phyloP scores from a whole-genome alignment of 2,113 vertebrate species.

The Ramphastos sulfuratus region DNA sequence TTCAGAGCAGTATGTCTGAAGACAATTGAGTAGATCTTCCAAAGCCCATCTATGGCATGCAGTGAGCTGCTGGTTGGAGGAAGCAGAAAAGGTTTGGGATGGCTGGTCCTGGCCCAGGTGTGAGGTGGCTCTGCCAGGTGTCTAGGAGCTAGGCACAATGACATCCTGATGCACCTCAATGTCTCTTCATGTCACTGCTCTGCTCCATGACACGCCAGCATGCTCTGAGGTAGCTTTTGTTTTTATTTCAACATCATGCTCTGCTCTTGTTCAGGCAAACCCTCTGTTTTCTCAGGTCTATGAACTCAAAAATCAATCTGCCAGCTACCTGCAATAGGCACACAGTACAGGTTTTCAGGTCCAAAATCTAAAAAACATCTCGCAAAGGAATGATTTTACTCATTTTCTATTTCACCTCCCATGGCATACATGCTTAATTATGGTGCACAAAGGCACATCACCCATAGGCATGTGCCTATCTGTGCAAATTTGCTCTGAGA shows the following conservation, averaged over 20 bases:
- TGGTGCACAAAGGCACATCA: constrained; percentile 24
- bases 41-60: background rate
- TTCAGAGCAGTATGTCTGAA: background rate
- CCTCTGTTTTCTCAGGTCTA: background rate
- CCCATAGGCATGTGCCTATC: constrained; percentile 24
- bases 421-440: background rate
- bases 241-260: background rate
- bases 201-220: accelerated
- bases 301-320: background rate
- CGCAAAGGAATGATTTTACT: constrained; percentile 1
- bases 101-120: background rate
- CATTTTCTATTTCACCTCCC: constrained; percentile 25
- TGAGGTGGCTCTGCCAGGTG: background rate
- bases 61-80: background rate
- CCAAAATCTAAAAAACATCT: background rate
- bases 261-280: background rate
- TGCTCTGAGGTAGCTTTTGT: background rate
- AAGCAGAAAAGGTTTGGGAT: background rate
- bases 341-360: background rate
- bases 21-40: background rate
- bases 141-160: background rate
- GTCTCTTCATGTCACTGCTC: background rate
- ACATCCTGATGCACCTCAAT: background rate
- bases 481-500: constrained; percentile 32
- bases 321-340: background rate